phyloP scores from a whole-genome alignment of 2,888 invertebrate species.

The Eupeodes latifasciatus region DNA sequence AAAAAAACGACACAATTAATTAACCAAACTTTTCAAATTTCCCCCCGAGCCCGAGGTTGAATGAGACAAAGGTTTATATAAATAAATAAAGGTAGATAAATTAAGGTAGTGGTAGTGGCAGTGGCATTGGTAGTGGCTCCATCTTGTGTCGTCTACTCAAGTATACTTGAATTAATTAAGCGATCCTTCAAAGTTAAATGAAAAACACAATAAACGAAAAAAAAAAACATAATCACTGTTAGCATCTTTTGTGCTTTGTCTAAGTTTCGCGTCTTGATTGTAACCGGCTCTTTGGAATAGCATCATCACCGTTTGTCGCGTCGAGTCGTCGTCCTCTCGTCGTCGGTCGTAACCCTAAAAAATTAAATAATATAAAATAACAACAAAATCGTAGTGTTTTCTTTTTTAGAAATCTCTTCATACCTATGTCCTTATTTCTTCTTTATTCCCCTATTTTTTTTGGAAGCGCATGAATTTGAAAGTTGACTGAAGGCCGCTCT shows the following conservation, averaged over 20 bases:
- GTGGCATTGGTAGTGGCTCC: not conserved
- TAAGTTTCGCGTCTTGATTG: conserved; percentile 39
- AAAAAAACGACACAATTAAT: conserved; percentile 61
- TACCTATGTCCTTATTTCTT: conserved; percentile 3
- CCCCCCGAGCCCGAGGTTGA: conserved; percentile 1
- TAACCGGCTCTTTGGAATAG: not conserved
- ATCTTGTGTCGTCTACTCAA: conserved; percentile 43
- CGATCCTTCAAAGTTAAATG: conserved; percentile 54
- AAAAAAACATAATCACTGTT: conserved; percentile 35
- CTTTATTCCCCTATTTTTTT: not conserved
- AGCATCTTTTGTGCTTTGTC: conserved; percentile 42
- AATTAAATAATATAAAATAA: not conserved
- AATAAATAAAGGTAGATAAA: not conserved
- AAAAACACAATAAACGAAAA: conserved; percentile 25
- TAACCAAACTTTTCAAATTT: conserved; percentile 53
- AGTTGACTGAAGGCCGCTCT: conserved; percentile 67
- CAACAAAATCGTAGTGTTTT: conserved; percentile 22
- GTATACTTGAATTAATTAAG: conserved; percentile 68
- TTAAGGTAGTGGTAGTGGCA: not conserved
- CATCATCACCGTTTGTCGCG: not conserved
- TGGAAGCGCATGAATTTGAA: conserved; percentile 42
- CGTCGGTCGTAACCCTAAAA: not conserved
- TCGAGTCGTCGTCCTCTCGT: too few relatives aligned
- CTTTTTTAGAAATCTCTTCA: conserved; percentile 44
- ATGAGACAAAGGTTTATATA: not conserved